Base-by-base conservation (phyloP, 2,888 invertebrate species). In the Acanthopleura granulata region DNA sequence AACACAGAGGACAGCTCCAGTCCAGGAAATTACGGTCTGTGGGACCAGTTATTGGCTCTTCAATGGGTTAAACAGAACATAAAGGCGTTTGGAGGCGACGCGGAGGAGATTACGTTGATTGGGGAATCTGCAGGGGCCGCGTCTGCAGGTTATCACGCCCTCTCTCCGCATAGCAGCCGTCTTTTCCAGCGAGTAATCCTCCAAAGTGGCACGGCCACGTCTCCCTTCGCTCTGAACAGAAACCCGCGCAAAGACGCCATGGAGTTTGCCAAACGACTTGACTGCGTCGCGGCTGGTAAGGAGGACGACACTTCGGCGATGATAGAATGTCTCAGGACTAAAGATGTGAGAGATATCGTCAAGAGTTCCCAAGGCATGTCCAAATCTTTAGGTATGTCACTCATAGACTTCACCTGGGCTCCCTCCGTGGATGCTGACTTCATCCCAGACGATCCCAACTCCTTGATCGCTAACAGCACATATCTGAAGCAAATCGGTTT, bases 111-210 rank as follows among this genome's bases (percentile, higher is more conserved):
- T 9, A 83, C 85, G 0, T 40, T 86, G 25, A 81, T 81, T 62
- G 86, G 86, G n/a, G 81, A 84, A 74, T 83, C 83, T 30, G 84
- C 85, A 12, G 86, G 86, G 0, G 84, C 80, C 1, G 77, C 78
- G 11, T 78, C 81, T 74, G 83, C 77, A 0, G 74, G 79, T 12
- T 78, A 79, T 40, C 83, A 85, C 9, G 79, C 82, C 11, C 22
- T 83, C 12, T 80, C 81, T 71, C 80, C 80, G 0, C 75, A 74
- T 25, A 82, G 80, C 72, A 75, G 75, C 76, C 82, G 84, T 14
- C 70, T 85, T 18, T 84, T 86, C 73, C 81, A 82, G 1, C 73
- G 82, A 25, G 79, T 78, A 0, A 84, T 85, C 11, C 80, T 80
- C 11, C 80, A 84, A 75, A 84, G 84, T 72, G 85, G 85, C 30